A percentile compares a stretch with the other conserved stretches of the same genome.
phyloP scores from a whole-genome alignment of 2,888 invertebrate genomes.

The Catocala fraxini region DNA sequence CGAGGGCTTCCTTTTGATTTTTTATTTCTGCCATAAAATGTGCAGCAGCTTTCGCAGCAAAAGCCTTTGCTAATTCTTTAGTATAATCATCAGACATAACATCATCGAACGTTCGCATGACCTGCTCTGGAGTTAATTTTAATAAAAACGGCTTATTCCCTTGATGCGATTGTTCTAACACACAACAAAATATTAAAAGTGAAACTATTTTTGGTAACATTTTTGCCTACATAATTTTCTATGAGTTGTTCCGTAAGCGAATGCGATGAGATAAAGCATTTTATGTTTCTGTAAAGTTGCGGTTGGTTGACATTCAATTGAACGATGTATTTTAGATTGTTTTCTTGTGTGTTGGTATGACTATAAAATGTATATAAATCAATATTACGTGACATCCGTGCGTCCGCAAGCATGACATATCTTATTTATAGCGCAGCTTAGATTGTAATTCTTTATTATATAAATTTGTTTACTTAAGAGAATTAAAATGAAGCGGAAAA shows the following conservation, averaged over 20 bases:
- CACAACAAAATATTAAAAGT: slow-evolving; percentile 24
- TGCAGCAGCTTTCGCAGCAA: slow-evolving; percentile 58
- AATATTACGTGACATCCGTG: not conserved
- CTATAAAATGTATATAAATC: not conserved
- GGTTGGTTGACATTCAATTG: slow-evolving; percentile 19
- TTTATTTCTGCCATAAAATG: slow-evolving; percentile 58
- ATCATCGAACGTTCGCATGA: slow-evolving; percentile 56
- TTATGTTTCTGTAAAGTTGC: slow-evolving; percentile 15
- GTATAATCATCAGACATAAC: slow-evolving; percentile 58
- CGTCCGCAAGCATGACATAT: no score
- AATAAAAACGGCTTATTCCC: slow-evolving; percentile 38
- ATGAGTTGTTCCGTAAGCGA: not conserved
- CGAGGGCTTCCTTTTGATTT: slow-evolving; percentile 36
- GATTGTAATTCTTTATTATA: no score
- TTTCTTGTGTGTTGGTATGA: not conserved
- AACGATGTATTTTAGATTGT: slow-evolving; percentile 8
- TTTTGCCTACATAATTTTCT: slow-evolving; percentile 21
- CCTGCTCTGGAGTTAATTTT: slow-evolving; percentile 54
- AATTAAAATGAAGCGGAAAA: no score
- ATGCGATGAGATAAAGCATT: slow-evolving; percentile 7
- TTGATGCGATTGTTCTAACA: not conserved
- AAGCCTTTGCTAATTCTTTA: slow-evolving; percentile 55
- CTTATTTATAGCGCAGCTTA: no score
- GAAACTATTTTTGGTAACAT: slow-evolving; percentile 23
- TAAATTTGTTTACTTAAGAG: no score